These are phyloP conservation scores for Mobula hypostoma DNA, from an alignment of 2,113 vertebrate genomes.

Conservation along the genomic window DNA sequence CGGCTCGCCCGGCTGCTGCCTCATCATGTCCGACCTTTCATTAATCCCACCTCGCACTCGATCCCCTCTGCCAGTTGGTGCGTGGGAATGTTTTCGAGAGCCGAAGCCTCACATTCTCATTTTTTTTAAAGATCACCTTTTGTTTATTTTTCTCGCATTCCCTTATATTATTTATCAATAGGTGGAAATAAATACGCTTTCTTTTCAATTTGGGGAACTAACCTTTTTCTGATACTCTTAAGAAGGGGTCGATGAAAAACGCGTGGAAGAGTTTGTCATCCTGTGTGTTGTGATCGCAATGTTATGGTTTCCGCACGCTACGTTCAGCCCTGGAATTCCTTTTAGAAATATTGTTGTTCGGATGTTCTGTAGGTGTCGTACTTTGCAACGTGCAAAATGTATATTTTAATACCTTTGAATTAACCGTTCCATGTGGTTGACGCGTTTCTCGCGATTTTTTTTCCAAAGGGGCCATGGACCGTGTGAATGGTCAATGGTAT, in stretches of 20 bases:
- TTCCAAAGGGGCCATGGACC: background rate
- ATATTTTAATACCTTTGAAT: background rate
- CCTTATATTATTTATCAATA: background rate
- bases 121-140: too few relatives aligned
- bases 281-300: constrained; percentile 2
- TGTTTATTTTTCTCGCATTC: too few relatives aligned
- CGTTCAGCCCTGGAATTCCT: background rate
- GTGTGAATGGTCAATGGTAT: background rate
- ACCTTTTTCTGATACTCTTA: background rate
- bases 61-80: background rate
- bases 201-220: background rate
- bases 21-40: background rate
- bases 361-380: background rate
- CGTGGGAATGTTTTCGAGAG: background rate
- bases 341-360: background rate
- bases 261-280: background rate
- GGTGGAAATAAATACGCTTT: background rate
- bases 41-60: background rate
- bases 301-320: constrained; percentile 22
- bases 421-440: background rate
- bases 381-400: background rate
- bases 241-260: background rate
- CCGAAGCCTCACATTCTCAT: background rate
- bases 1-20: background rate
- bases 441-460: background rate